Conservation (phyloP, 2,113 vertebrate genomes). For the Kryptolebias marmoratus region DNA sequence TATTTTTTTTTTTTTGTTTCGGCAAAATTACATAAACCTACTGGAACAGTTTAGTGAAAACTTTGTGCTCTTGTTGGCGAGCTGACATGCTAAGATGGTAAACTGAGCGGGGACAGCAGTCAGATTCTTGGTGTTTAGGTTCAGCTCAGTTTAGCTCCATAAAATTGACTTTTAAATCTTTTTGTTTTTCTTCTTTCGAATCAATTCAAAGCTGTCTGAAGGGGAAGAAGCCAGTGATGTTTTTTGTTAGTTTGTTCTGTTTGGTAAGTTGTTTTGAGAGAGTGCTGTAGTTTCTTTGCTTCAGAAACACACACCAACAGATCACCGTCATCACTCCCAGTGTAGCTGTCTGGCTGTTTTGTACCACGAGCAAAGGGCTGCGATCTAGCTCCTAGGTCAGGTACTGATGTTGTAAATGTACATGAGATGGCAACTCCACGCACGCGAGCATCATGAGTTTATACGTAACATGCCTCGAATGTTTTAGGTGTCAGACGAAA, state of each 20-base stretch:
- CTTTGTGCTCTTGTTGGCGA: too few relatives aligned
- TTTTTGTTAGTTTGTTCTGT: neutral
- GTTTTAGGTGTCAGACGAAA: slow-evolving; percentile 47
- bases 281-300: slow-evolving; percentile 25
- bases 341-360: slow-evolving; percentile 35
- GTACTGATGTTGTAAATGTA: slow-evolving; percentile 69
- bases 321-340: slow-evolving; percentile 59
- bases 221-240: too few relatives aligned
- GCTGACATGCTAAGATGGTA: too few relatives aligned
- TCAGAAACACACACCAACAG: slow-evolving; percentile 25
- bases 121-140: too few relatives aligned
- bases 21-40: too few relatives aligned
- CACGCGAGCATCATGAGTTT: slow-evolving; percentile 50
- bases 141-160: too few relatives aligned
- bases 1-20: too few relatives aligned
- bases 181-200: too few relatives aligned
- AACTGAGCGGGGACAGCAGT: too few relatives aligned
- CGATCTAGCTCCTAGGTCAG: slow-evolving; percentile 47
- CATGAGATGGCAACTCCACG: slow-evolving; percentile 60
- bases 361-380: slow-evolving; percentile 35
- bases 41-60: too few relatives aligned
- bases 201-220: too few relatives aligned
- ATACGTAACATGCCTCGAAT: slow-evolving; percentile 46
- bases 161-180: too few relatives aligned
- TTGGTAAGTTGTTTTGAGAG: neutral